Evolutionary conservation across 1,140 invertebrate genomes (phyloP).

Genomic region (Drosophila funebris): DNA sequence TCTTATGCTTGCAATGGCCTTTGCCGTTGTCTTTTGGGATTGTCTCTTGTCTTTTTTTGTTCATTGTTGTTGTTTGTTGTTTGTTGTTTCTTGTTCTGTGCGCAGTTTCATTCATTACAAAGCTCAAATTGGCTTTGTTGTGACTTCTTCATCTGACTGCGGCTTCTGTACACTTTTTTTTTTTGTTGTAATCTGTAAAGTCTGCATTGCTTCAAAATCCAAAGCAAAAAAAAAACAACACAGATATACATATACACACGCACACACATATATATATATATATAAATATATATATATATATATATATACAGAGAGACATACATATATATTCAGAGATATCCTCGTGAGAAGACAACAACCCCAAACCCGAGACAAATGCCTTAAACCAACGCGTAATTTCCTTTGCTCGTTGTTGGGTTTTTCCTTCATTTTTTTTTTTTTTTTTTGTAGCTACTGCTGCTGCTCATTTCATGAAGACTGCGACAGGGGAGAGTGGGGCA

Average conservation of each 20-base stretch:
- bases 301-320: background rate
- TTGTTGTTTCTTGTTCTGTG: conserved; percentile 4
- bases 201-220: conserved; percentile 77
- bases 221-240: conserved; percentile 39
- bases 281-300: background rate
- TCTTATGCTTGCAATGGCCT: conserved; percentile 6
- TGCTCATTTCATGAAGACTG: conserved; percentile 47
- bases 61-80: background rate
- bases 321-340: background rate
- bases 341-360: conserved; percentile 42
- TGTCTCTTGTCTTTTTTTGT: background rate
- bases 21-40: conserved; percentile 33
- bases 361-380: conserved; percentile 30
- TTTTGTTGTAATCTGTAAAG: conserved; percentile 71
- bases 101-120: conserved; percentile 43
- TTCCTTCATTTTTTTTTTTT: background rate
- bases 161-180: conserved; percentile 2
- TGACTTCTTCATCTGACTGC: conserved; percentile 25
- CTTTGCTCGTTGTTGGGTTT: conserved; percentile 37
- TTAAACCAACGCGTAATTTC: conserved; percentile 67
- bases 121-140: conserved; percentile 50
- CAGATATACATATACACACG: background rate
- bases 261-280: conserved; percentile 19
- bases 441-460: conserved; percentile 11
- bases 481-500: background rate